phyloP scores from a whole-genome alignment of 2,113 vertebrate species.

The Zeus faber region DNA sequence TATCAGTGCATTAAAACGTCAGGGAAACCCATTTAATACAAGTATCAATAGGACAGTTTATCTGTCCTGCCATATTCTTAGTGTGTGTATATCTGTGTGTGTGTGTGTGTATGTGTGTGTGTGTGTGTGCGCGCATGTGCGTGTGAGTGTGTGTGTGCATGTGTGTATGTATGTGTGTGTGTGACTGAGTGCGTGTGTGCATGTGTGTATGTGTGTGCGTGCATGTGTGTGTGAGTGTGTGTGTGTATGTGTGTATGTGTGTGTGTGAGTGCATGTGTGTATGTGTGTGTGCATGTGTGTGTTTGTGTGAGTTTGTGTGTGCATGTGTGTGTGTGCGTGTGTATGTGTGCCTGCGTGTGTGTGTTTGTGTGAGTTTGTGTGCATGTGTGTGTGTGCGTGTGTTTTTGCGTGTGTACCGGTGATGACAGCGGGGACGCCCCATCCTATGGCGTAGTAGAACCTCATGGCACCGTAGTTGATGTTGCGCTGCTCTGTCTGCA shows the following conservation, averaged over 20 bases:
- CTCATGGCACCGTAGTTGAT: conserved; percentile 96
- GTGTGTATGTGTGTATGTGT: neutral
- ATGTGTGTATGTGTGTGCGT: too few relatives aligned
- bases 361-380: conserved; percentile 6
- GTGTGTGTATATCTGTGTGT: neutral
- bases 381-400: conserved; percentile 7
- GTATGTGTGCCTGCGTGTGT: conserved; percentile 1
- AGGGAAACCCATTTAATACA: conserved; percentile 39
- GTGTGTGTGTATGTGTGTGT: neutral
- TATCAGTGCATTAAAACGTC: conserved; percentile 52
- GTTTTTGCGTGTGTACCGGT: conserved; percentile 74
- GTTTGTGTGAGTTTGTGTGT: conserved; percentile 6
- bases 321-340: too few relatives aligned
- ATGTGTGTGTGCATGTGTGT: neutral
- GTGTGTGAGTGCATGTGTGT: too few relatives aligned
- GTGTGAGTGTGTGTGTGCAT: conserved; percentile 9
- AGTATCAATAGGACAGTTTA: conserved; percentile 46
- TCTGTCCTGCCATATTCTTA: conserved; percentile 43
- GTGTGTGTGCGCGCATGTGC: neutral
- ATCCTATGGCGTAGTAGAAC: conserved; percentile 96
- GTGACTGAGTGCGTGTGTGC: too few relatives aligned
- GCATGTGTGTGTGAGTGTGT: too few relatives aligned
- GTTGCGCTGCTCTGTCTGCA: conserved; percentile 94
- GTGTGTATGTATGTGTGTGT: conserved; percentile 8
- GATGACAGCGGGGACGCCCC: conserved; percentile 96